Conservation (phyloP, 2,888 invertebrate genomes). For the Kuschelorhynchus macadamiae region DNA sequence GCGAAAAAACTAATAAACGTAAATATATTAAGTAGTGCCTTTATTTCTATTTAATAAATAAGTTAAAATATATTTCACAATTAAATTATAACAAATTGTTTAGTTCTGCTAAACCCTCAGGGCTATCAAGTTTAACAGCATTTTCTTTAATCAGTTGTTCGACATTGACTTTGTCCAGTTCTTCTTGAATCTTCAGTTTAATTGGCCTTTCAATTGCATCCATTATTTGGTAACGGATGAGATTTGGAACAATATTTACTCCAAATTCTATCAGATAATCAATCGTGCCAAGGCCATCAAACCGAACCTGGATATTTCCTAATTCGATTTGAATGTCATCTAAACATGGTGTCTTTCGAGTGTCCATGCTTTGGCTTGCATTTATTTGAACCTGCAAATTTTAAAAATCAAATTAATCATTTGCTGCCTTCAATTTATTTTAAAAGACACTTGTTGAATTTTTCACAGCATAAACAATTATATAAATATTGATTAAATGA, state of each 20-base stretch:
- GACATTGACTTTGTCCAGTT: conserved; percentile 81
- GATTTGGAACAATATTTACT: conserved; percentile 87
- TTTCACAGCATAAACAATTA: no score
- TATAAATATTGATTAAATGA: no score
- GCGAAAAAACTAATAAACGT: no score
- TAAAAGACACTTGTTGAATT: no score
- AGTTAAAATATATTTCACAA: no score
- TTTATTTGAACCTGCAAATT: conserved; percentile 72
- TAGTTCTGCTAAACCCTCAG: conserved; percentile 42
- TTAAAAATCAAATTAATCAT: neutral
- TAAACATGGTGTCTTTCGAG: conserved; percentile 79
- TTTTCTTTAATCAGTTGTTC: conserved; percentile 81
- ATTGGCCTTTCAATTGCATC: conserved; percentile 86
- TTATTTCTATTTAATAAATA: no score
- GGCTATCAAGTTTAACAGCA: conserved; percentile 76
- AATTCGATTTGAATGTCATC: conserved; percentile 81
- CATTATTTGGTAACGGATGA: conserved; percentile 89
- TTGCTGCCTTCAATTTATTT: neutral
- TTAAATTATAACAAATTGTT: conserved; percentile 35
- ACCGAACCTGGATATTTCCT: conserved; percentile 83
- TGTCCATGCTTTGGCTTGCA: conserved; percentile 83
- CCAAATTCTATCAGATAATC: conserved; percentile 87
- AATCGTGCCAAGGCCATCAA: conserved; percentile 88
- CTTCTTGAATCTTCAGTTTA: conserved; percentile 80
- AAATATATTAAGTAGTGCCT: no score